Evolutionary conservation across 2,113 vertebrate species (phyloP), one percentile per base, ranked within the genome.

Genomic region (Phaethornis superciliosus): DNA sequence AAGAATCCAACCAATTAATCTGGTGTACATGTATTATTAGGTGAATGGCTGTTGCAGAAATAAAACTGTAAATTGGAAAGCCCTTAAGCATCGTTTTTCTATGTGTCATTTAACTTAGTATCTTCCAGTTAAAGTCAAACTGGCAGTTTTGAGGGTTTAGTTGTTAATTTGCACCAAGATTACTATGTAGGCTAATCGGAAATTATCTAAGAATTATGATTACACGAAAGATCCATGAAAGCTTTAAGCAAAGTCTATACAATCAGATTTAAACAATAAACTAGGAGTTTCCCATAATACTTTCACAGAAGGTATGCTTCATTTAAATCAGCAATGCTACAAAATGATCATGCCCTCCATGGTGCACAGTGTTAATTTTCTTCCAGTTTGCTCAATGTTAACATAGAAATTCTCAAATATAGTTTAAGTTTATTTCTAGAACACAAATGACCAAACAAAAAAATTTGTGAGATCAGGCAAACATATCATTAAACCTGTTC

Each of bases 81-180:
- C 60, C 86, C 81, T 96, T 91, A 85, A 88, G 59, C 69, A 88
- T 23, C 26, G n/a, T 40, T 85, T 85, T 85, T 47, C 6, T 42
- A 83, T 17, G 35, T 77, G 56, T 19, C 33, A n/a, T 70, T 88
- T 72, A 79, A 51, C 46, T 72, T 85, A 46, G 9, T 14, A 68
- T 83, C 51, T 91, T 86, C 40, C 88, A 83, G 52, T 40, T 84
- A 84, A 83, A 84, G 52, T 77, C 60, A 78, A 95, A 74, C 54
- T 56, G 55, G 23, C 21, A 44, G 15, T 74, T 94, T 93, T 77
- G 47, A 68, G 37, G 4, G 8, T 77, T 84, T 47, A 51, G 28
- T 65, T 87, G 35, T 86, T 79, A 62, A 70, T 30, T 4, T 8
- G 64, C 67, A 92, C 71, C 33, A 80, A 30, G 52, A 72, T 63